Evolutionary conservation across 2,888 invertebrate species (phyloP), one percentile per base, ranked within the genome.

Genomic region (Acrobasis suavella): DNA sequence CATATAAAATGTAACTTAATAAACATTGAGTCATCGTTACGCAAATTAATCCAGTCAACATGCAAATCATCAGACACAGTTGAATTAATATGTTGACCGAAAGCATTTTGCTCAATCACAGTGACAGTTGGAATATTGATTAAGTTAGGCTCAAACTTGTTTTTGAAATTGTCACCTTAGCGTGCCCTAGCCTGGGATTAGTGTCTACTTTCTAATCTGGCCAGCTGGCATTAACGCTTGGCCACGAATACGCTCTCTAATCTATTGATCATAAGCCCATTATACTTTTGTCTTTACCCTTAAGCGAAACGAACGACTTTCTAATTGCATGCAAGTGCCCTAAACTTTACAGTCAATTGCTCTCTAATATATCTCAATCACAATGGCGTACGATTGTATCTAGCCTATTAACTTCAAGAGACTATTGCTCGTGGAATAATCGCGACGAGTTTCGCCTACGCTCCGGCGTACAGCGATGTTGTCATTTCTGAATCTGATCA

Each of bases 191-290:
- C 69, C 74, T 70, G 70, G 71, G 72, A 49, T 49, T 50, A 54
- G 76, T 86, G 86, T 87, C 86, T 81, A 86, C 90, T 90, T 91
- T 90, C 90, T 89, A 90, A 86, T 86, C 82, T 83, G 76, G 77
- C 76, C 73, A 69, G 72, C 72, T 72, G 78, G 80, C 76, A 83
- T 86, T 83, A 82, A 80, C 81, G 81, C 72, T 80, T 79, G 82
- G 77, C 78, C 81, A 81, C 81, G 81, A 86, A 78, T 78, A 78
- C 82, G 75, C 82, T 88, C 85, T 86, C 85, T 83, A 81, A 75
- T 76, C 78, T 76, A 72, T 76, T 78, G 78, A 83, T 80, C 76
- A 75, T 75, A 78, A 79, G 75, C 75, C 82, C 75, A 83, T 80
- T 80, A 83, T 81, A 80, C 81, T 86, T 86, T 87, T 87, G 83